Base-by-base conservation (phyloP, 1,140 invertebrate species). In the Zaprionus gabonicus region DNA sequence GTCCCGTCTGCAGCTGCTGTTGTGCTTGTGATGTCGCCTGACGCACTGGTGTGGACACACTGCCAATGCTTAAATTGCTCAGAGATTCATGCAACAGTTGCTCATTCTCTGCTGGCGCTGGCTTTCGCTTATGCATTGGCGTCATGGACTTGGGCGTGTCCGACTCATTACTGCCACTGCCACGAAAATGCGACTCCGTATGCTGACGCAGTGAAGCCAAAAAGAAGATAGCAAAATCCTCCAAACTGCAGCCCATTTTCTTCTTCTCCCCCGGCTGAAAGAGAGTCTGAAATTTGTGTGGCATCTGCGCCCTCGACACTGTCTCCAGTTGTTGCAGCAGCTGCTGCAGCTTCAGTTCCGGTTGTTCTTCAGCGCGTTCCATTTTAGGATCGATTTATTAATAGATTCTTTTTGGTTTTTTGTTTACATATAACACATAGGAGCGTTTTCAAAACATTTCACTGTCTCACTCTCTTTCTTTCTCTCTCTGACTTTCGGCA, bases 151-250 rank as follows among this genome's bases (percentile, higher is more conserved):
- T 76, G 12, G 87, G 74, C 0, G 85, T 82, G 0, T 86, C 78
- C 27, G 77, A 41, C 28, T 69, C 80, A 9, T 77, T 76, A 59
- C 25, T 58, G 1, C n/a, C n/a, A 4, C 71, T 71, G 0, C 53
- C 6, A 31, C 76, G 78, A 6, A 85, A 91, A 76, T 91, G 80
- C 4, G 12, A 10, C 6, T 91, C 85, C 9, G 91, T 92, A 34
- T 80, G 77, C 49, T 82, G 77, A 5, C 91, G 82, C 36, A 93
- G 17, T 44, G 88, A 73, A 75, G 83, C 88, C 58, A 93, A 44
- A 62, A 75, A 93, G 56, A 85, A 93, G 3, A 83, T 67, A 5
- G 91, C 87, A 71, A 93, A 93, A 27, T 92, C 85, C 49, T 93
- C 91, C 27, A 91, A 36, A 13, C 58, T 82, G 60, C 91, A 87